These are phyloP conservation scores for Anguilla japonica DNA, from an alignment of 2,113 vertebrate genomes.

Conservation along the genomic window DNA sequence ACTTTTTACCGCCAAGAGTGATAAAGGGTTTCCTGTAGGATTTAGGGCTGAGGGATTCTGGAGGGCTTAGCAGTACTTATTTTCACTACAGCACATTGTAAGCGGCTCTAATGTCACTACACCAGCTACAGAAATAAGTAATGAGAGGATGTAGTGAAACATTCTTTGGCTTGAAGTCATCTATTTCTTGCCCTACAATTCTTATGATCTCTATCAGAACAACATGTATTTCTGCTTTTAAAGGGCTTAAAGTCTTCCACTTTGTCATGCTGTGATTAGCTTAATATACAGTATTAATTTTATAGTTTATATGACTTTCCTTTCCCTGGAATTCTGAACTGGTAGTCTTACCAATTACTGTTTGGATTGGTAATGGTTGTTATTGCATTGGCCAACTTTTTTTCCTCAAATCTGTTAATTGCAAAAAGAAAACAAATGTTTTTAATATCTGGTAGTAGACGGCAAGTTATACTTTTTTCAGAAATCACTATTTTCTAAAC, in stretches of 20 bases:
- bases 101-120: slow-evolving; percentile 42
- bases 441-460: too few relatives aligned
- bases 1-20: neutral
- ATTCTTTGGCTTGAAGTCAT: slow-evolving; percentile 39
- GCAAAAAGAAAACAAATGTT: too few relatives aligned
- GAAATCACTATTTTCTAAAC: too few relatives aligned
- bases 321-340: neutral
- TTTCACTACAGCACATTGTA: neutral
- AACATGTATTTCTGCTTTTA: neutral
- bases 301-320: neutral
- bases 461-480: too few relatives aligned
- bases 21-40: neutral
- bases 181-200: slow-evolving; percentile 42
- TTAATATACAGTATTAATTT: neutral
- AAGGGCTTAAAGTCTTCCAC: neutral
- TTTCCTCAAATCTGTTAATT: too few relatives aligned
- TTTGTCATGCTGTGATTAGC: neutral
- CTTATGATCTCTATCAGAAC: neutral
- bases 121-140: slow-evolving; percentile 46
- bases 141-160: slow-evolving; percentile 41
- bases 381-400: too few relatives aligned
- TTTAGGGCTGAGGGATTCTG: neutral
- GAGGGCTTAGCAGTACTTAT: neutral
- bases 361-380: neutral
- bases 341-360: neutral